Conservation (phyloP, 2,888 invertebrate species). For the Cinara cedri region DNA sequence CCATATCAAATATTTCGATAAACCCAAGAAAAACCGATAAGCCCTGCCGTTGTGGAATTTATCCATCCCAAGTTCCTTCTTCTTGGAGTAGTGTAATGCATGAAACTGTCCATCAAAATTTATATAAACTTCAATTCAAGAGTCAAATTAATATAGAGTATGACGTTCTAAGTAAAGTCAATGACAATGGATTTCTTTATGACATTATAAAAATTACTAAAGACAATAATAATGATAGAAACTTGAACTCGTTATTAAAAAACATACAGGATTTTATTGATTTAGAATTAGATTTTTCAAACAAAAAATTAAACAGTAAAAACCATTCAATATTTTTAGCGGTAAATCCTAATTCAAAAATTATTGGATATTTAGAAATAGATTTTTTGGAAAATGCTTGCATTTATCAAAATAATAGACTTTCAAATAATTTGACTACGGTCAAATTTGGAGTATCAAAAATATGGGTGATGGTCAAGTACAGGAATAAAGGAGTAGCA, state of each 20-base stretch:
- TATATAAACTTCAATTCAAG: slow-evolving; percentile 30
- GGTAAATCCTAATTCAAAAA: slow-evolving; percentile 1
- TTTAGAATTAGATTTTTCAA: slow-evolving; percentile 23
- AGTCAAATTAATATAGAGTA: neutral
- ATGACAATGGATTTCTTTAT: slow-evolving; percentile 14
- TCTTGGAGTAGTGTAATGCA: slow-evolving; percentile 18
- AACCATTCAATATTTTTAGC: slow-evolving; percentile 29
- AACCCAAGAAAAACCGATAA: slow-evolving; percentile 18
- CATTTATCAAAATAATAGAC: slow-evolving; percentile 6
- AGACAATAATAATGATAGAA: neutral
- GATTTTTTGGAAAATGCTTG: slow-evolving; percentile 13
- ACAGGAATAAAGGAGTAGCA: slow-evolving; percentile 35
- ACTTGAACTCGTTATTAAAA: neutral
- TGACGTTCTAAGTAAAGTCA: slow-evolving; percentile 1
- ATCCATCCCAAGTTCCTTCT: slow-evolving; percentile 36
- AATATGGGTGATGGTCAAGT: slow-evolving; percentile 38
- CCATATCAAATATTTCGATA: neutral
- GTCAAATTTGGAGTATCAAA: slow-evolving; percentile 43
- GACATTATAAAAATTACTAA: slow-evolving; percentile 10
- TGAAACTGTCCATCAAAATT: slow-evolving; percentile 23
- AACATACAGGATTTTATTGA: slow-evolving; percentile 26
- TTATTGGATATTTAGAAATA: slow-evolving; percentile 46
- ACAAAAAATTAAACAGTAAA: neutral
- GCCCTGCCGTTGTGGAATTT: slow-evolving; percentile 41
- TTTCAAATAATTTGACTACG: slow-evolving; percentile 7